Evolutionary conservation across 2,797 vertebrate genomes (phyloP), one percentile per base, ranked within the genome.

Genomic region (Luscinia luscinia): DNA sequence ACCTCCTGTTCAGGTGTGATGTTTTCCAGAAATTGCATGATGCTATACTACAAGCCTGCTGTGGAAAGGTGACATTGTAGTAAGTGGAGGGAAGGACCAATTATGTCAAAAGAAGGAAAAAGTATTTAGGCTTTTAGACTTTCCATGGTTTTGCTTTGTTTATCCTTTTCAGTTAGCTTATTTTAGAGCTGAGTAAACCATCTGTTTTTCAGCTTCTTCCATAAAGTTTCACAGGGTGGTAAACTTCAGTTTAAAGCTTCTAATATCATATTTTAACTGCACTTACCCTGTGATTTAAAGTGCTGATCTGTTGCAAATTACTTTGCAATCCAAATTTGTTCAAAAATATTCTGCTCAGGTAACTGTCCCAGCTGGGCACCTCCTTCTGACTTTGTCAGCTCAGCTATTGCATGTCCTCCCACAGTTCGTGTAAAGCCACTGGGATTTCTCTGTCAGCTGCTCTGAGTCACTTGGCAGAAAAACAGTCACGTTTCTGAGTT

Each of bases 301-400:
- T 55, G 69, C 62, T 75, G 69, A 84, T 88, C 59, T 91, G 34
- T 76, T 88, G 15, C 17, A 24, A 73, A 74, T 86, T 90, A 84
- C 66, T 90, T 78, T 82, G 61, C 93, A 68, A 68, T 83, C 77
- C 83, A 84, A 54, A 93, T 88, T 76, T 72, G 58, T 72, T 86
- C 19, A 9, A 34, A 91, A 90, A 79, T 91, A 88, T 49, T 95
- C 88, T 91, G 91, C 90, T 88, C 83, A 86, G 80, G 77, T 88
- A 89, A 91, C 68, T 78, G 68, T 70, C 82, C 32, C 87, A 91
- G 83, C 62, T 94, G 93, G 73, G 51, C 48, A 70, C 63, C 77
- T 90, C 23, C 0, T 58, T 86, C 46, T 94, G 87, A 59, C 77
- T 94, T 90, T 78, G 85, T 68, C 82, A 86, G 76, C 74, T 95